Evolutionary conservation across 2,113 vertebrate genomes (phyloP), one percentile per base, ranked within the genome.

Genomic region (Cynocephalus volans): DNA sequence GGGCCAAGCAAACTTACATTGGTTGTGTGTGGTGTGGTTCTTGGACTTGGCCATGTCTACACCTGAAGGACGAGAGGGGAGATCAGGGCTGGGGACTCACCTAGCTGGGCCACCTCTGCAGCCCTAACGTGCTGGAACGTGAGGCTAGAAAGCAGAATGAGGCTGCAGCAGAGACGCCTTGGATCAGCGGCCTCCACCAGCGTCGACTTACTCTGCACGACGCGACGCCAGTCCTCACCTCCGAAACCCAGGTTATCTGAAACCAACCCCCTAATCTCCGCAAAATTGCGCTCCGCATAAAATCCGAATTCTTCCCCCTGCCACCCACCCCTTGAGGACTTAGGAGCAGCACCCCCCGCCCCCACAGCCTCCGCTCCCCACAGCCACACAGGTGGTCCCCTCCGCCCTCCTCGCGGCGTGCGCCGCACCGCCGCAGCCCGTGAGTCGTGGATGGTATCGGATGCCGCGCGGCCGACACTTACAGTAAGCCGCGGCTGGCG

Each of bases 11-110:
- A 23, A 99, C 99, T 99, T 98, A 99, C 99, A 99, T 96, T 99
- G 99, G 98, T 99, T 99, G 98, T 99, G 99, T 72, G 99, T 99
- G 96, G 99, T 99, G 98, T 99, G 99, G 98, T 99, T 99, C 99
- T 99, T 99, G 19, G 99, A 99, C 99, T 99, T 99, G 48, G 99
- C 99, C 99, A 99, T 99, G 93, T 90, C 92, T 79, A 90, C 80
- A 98, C 98, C 98, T 99, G 95, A 33, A 58, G 33, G 62, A 83
- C 12, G 70, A 76, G n/a, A n/a, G 60, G 0, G 18, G n/a, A 6
- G 33, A 31, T 92, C 10, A 92, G 82, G 50, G 21, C 7, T 2
- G 8, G 4, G 48, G 21, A 9, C 14, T 62, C 36, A 1, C 7
- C 17, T 12, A 48, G 24, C 41, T 1, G 24, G 36, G 36, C 45